A percentile compares a stretch with the other conserved stretches of the same genome.
Evolutionary conservation across 2,797 vertebrate species (phyloP).

Genomic region (Thaleichthys pacificus): DNA sequence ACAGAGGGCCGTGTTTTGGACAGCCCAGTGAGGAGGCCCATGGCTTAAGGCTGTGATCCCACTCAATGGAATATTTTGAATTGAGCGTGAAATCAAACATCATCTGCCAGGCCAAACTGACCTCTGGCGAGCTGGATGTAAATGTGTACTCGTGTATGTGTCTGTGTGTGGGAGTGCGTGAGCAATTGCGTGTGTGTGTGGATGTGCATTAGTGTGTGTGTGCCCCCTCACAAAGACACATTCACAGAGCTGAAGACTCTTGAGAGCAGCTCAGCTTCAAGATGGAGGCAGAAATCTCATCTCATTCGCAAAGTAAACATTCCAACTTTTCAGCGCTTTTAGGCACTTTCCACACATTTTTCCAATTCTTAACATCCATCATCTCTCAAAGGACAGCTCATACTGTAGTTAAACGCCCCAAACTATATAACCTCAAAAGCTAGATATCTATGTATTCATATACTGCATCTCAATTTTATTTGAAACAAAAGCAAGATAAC

Average conservation of each 20-base stretch:
- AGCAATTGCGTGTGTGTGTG: not conserved
- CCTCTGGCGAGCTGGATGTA: conserved; percentile 32
- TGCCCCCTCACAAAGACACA: conserved; percentile 56
- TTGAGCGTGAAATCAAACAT: conserved; percentile 43
- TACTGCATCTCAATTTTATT: no score
- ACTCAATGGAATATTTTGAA: conserved; percentile 44
- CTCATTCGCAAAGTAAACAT: conserved; percentile 66
- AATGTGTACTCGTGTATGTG: conserved; percentile 15
- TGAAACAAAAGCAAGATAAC: no score
- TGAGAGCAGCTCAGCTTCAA: conserved; percentile 44
- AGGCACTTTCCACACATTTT: conserved; percentile 66
- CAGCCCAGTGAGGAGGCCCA: conserved; percentile 22
- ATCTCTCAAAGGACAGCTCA: conserved; percentile 14
- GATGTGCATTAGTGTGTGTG: not conserved
- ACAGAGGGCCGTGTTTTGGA: conserved; percentile 33
- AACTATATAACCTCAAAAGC: no score
- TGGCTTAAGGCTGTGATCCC: conserved; percentile 26
- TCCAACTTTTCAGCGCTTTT: conserved; percentile 59
- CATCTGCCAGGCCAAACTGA: conserved; percentile 49
- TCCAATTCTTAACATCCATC: conserved; percentile 51
- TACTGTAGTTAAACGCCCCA: no score
- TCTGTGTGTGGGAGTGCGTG: not conserved
- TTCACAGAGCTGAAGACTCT: conserved; percentile 52
- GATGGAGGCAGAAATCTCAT: conserved; percentile 64
- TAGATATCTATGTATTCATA: no score